phyloP scores from a whole-genome alignment of 2,797 vertebrate species.

The Yasuhikotakia modesta region DNA sequence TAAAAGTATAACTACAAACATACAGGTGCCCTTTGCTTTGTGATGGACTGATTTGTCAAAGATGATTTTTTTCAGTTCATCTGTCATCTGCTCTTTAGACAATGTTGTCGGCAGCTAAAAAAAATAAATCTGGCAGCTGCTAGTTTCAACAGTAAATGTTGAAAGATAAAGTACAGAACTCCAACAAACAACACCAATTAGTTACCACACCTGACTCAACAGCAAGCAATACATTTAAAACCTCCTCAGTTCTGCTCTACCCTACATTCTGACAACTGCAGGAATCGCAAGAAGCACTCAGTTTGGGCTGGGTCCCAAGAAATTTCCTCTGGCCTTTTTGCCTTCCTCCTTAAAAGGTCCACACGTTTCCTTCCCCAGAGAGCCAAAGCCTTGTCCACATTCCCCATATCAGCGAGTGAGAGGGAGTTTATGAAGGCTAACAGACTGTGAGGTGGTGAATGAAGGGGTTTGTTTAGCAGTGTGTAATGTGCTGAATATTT shows the following conservation, averaged over 20 bases:
- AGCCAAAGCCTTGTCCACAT: not conserved
- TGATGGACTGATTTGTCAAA: too few species aligned
- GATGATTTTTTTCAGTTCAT: too few species aligned
- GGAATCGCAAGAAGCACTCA: constrained; percentile 30
- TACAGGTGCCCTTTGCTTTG: too few species aligned
- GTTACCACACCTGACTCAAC: not conserved
- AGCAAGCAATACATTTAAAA: constrained; percentile 12
- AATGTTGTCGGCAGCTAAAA: too few species aligned
- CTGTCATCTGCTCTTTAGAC: too few species aligned
- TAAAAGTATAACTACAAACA: not conserved
- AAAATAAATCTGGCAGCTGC: not conserved
- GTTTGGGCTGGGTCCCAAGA: constrained; percentile 8
- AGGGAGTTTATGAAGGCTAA: constrained; percentile 25
- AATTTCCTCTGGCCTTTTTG: constrained; percentile 53
- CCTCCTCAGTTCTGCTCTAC: not conserved
- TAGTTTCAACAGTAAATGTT: not conserved
- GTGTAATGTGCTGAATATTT: not conserved
- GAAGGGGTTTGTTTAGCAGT: constrained; percentile 8
- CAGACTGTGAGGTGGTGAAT: constrained; percentile 1
- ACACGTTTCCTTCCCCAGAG: constrained; percentile 48
- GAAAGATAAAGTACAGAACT: not conserved
- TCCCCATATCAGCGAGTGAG: constrained; percentile 11
- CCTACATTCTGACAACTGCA: constrained; percentile 39
- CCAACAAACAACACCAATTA: too few species aligned
- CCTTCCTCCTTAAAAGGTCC: constrained; percentile 50